A percentile compares a stretch with the other conserved stretches of the same genome.
Conservation (phyloP, 2,113 vertebrate species). For the Sinocyclocheilus anshuiensis region DNA sequence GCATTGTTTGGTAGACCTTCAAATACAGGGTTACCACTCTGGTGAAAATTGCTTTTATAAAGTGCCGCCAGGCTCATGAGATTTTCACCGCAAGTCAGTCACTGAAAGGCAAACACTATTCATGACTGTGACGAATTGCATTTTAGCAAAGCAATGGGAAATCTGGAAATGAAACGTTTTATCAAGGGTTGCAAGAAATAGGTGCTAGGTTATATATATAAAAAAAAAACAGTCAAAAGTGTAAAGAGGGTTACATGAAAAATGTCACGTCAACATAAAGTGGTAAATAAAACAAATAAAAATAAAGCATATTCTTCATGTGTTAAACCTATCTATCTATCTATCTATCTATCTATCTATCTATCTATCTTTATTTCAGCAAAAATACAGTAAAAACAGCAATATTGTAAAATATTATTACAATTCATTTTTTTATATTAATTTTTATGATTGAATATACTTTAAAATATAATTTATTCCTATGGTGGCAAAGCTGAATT, state of each 20-base stretch:
- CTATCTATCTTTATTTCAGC: background rate
- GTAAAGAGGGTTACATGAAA: background rate
- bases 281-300: background rate
- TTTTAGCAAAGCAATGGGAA: constrained; percentile 6
- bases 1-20: constrained; percentile 25
- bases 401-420: too few relatives aligned
- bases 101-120: constrained; percentile 29
- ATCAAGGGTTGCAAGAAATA: background rate
- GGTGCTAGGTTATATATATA: background rate
- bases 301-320: too few relatives aligned
- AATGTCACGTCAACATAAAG: background rate
- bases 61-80: constrained; percentile 1
- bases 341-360: background rate
- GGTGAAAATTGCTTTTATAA: constrained; percentile 48
- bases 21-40: constrained; percentile 28
- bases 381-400: too few relatives aligned
- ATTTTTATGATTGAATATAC: too few relatives aligned
- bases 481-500: too few relatives aligned
- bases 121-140: constrained; percentile 17
- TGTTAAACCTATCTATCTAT: background rate
- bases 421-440: too few relatives aligned
- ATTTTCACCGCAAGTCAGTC: constrained; percentile 31
- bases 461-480: too few relatives aligned
- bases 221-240: background rate
- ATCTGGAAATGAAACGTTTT: background rate